Evolutionary conservation across 1,140 invertebrate genomes (phyloP).

Genomic region (Colletes latitarsis): DNA sequence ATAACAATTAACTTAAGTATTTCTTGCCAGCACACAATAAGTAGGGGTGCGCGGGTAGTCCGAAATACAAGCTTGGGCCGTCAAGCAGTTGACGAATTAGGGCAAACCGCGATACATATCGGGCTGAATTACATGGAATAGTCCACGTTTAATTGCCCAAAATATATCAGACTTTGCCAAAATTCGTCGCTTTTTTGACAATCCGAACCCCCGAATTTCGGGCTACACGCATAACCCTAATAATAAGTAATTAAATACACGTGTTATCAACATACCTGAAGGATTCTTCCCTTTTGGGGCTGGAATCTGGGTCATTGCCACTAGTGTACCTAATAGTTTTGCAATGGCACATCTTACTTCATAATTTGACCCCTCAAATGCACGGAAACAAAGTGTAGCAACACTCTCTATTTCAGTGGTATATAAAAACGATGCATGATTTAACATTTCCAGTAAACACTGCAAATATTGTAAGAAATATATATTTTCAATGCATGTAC

Average conservation of each 20-base stretch:
- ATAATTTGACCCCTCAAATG: constrained; percentile 97
- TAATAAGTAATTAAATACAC: neutral
- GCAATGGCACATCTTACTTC: constrained; percentile 96
- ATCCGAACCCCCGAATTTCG: too few relatives aligned
- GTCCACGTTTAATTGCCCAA: too few relatives aligned
- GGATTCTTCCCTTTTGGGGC: constrained; percentile 76
- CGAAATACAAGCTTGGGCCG: too few relatives aligned
- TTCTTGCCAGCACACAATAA: constrained; percentile 11
- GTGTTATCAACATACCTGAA: constrained; percentile 72
- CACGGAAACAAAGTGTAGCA: constrained; percentile 93
- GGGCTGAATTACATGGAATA: too few relatives aligned
- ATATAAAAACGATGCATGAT: constrained; percentile 93
- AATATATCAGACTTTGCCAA: too few relatives aligned
- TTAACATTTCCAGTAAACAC: constrained; percentile 94
- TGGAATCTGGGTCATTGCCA: constrained; percentile 90
- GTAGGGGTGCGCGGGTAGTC: too few relatives aligned
- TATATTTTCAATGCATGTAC: constrained; percentile 8
- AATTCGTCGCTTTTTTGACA: too few relatives aligned
- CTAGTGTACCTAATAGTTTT: constrained; percentile 92
- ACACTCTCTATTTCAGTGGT: constrained; percentile 95
- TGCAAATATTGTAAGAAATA: constrained; percentile 72
- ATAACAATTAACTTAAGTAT: constrained; percentile 22
- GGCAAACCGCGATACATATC: too few relatives aligned
- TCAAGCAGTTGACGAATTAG: too few relatives aligned
- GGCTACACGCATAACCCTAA: too few relatives aligned